These are phyloP conservation scores for Leptinotarsa juncta DNA, from an alignment of 2,888 invertebrate genomes.

Conservation along the genomic window DNA sequence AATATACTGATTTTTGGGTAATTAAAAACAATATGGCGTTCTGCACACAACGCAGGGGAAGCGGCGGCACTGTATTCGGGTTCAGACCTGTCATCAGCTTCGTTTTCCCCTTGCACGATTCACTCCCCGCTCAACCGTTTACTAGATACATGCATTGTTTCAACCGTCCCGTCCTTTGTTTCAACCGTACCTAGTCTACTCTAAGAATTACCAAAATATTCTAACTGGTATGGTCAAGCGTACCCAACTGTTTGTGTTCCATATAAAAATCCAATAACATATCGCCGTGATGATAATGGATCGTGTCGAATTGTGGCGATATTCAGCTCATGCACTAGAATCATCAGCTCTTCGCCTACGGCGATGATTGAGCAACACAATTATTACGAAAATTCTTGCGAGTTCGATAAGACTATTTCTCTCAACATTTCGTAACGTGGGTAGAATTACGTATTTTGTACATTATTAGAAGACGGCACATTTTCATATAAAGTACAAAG, in stretches of 20 bases:
- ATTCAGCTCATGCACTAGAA: background rate
- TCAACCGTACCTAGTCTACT: too few species aligned
- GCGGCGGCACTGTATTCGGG: too few species aligned
- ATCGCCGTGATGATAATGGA: background rate
- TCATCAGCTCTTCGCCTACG: background rate
- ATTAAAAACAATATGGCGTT: too few species aligned
- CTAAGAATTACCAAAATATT: too few species aligned
- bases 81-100: too few species aligned
- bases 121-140: too few species aligned
- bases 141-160: too few species aligned
- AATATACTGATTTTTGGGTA: too few species aligned
- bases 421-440: constrained; percentile 10
- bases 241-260: background rate
- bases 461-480: constrained; percentile 34
- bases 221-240: too few species aligned
- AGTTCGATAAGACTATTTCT: constrained; percentile 15
- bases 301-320: background rate
- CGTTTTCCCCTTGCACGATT: too few species aligned
- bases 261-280: background rate
- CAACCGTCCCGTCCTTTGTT: too few species aligned
- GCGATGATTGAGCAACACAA: constrained; percentile 1
- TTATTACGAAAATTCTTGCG: constrained; percentile 15
- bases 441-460: constrained; percentile 17
- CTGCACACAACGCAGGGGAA: too few species aligned
- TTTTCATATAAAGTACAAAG: constrained; percentile 37